Evolutionary conservation across 2,888 invertebrate species (phyloP), one percentile per base, ranked within the genome.

Genomic region (Chrysopilus asiliformis): DNA sequence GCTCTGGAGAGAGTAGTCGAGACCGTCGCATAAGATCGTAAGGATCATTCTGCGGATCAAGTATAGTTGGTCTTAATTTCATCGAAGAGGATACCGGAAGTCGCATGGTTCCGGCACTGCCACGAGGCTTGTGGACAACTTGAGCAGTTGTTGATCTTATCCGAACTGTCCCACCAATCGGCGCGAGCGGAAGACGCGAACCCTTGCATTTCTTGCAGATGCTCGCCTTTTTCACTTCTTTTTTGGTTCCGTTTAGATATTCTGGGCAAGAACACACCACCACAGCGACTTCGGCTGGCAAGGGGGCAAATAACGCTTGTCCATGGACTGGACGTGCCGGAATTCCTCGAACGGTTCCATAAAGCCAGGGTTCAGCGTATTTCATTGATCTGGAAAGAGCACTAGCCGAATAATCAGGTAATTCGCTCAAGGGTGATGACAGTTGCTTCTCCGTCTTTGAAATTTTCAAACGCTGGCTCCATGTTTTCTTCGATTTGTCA

Each of bases 201-300:
- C 83, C 83, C 55, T 81, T 82, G 66, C 84, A 84, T 68, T 82
- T 83, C 64, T 82, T 80, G 68, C 84, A 84, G 51, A 78, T 73
- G 57, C 73, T 72, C 53, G 82, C 79, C 58, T 77, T 72, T 65
- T 80, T 82, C 55, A 73, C 73, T 51, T 72, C 72, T 58, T 75
- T 71, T 60, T 77, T 76, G 39, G 83, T 83, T 51, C 84, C 83
- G 46, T 73, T 75, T 39, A 82, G 67, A 58, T 83, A 83, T 65
- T 84, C 83, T 45, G 79, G 71, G 60, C 84, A 84, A 61, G 82
- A 78, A 68, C 84, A 84, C 56, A 83, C 71, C 49, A 81, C 77
- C 46, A 83, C 75, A 41, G 80, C 75, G 31, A 60, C 40, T 10
- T 57, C 53, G 10, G 49, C 37, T 3, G 71, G 64, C 47, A 68